Evolutionary conservation across 2,113 vertebrate genomes (phyloP).

Genomic region (Polypterus bichir): DNA sequence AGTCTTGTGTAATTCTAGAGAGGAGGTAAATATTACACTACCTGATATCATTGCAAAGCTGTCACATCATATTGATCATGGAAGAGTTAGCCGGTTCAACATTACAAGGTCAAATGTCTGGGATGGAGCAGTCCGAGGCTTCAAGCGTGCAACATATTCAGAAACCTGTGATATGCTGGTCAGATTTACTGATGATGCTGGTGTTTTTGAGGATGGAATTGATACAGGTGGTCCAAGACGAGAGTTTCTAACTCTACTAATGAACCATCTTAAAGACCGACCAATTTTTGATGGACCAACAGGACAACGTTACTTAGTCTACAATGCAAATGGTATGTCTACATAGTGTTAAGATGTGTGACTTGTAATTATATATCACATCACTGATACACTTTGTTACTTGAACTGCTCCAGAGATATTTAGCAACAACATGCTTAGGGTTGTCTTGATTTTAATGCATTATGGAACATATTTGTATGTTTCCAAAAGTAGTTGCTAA

Average conservation of each 20-base stretch:
- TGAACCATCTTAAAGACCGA: slow-evolving; percentile 20
- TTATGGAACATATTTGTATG: no score
- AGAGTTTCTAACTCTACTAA: slow-evolving; percentile 21
- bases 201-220: slow-evolving; percentile 18
- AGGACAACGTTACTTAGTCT: slow-evolving; percentile 21
- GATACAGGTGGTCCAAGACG: slow-evolving; percentile 20
- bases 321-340: slow-evolving; percentile 21
- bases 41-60: slow-evolving; percentile 14
- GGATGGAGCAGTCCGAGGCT: slow-evolving; percentile 2
- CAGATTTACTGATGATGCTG: slow-evolving; percentile 4
- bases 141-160: slow-evolving; percentile 17
- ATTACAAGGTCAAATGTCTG: no score
- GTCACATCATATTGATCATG: slow-evolving; percentile 15
- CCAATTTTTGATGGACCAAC: slow-evolving; percentile 26
- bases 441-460: no score
- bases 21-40: slow-evolving; percentile 15
- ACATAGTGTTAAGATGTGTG: background rate
- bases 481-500: no score
- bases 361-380: background rate
- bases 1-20: slow-evolving; percentile 15
- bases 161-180: slow-evolving; percentile 20
- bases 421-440: no score
- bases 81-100: background rate
- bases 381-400: background rate
- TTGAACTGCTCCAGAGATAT: no score